Conservation (phyloP, 2,888 invertebrate species). For the Thyatira batis region DNA sequence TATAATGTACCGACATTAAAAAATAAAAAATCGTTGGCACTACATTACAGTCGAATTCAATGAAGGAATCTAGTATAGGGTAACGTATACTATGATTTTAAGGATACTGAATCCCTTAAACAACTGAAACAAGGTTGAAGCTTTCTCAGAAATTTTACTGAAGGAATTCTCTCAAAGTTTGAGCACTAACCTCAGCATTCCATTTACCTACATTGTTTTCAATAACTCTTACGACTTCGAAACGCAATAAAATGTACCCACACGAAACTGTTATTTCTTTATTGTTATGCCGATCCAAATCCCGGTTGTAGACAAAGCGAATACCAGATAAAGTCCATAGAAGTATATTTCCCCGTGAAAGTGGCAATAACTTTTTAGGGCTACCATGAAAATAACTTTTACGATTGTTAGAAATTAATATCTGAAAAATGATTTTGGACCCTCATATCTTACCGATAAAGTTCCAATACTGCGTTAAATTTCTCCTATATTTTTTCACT, state of each 20-base stretch:
- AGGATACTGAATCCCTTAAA: too few relatives aligned
- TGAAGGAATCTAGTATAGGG: too few relatives aligned
- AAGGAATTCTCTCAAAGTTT: conserved; percentile 3
- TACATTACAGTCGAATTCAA: too few relatives aligned
- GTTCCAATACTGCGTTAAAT: conserved; percentile 50
- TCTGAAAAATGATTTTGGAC: conserved; percentile 73
- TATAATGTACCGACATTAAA: too few relatives aligned
- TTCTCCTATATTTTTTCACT: conserved; percentile 42
- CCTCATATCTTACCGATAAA: conserved; percentile 68
- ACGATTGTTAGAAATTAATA: conserved; percentile 80
- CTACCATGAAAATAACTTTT: conserved; percentile 75
- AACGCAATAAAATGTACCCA: conserved; percentile 54
- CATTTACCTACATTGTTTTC: conserved; percentile 19
- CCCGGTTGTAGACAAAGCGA: conserved; percentile 58
- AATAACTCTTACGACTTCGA: conserved; percentile 32
- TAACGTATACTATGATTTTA: too few relatives aligned
- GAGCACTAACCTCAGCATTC: conserved; percentile 11
- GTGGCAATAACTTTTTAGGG: conserved; percentile 72
- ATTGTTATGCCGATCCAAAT: conserved; percentile 61
- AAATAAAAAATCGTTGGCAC: too few relatives aligned
- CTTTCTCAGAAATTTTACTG: neutral
- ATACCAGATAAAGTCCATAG: conserved; percentile 64
- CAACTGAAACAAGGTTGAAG: conserved; percentile 7
- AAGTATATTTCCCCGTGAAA: conserved; percentile 67
- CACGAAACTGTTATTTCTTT: conserved; percentile 60